Evolutionary conservation across 2,113 vertebrate genomes (phyloP).

Genomic region (Petrocephalus zakoni): DNA sequence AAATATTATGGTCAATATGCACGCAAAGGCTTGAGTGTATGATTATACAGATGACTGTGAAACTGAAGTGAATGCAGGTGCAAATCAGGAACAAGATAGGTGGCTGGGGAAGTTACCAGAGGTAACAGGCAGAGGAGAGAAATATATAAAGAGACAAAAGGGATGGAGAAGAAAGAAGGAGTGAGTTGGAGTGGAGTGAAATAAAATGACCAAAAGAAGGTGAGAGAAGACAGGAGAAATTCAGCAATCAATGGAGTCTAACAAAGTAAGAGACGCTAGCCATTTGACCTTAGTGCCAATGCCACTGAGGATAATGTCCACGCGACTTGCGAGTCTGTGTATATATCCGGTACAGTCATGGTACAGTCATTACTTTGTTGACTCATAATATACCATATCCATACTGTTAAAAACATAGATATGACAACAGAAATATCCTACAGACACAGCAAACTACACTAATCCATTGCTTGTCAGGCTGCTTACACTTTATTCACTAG

Average conservation of each 20-base stretch:
- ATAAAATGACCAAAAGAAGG: not conserved
- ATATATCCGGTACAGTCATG: not conserved
- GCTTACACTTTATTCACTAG: not conserved
- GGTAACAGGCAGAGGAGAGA: not conserved
- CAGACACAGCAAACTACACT: not conserved
- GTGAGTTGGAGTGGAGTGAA: not conserved
- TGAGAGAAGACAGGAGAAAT: not conserved
- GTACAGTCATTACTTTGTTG: not conserved
- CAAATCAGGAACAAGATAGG: not conserved
- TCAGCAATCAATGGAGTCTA: too few relatives aligned
- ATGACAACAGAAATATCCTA: not conserved
- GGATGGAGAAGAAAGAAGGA: not conserved
- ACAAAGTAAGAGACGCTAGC: too few relatives aligned
- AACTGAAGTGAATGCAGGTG: not conserved
- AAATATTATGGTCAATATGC: not conserved
- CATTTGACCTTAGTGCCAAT: not conserved
- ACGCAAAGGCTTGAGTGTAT: not conserved
- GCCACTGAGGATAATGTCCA: not conserved
- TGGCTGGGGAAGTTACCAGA: not conserved
- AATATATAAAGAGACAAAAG: not conserved
- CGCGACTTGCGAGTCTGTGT: not conserved
- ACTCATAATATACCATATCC: not conserved
- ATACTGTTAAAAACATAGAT: not conserved
- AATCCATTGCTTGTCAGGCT: not conserved
- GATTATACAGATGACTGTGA: not conserved